Evolutionary conservation across 2,797 vertebrate genomes (phyloP), one percentile per base, ranked within the genome.

Genomic region (Antrozous pallidus): DNA sequence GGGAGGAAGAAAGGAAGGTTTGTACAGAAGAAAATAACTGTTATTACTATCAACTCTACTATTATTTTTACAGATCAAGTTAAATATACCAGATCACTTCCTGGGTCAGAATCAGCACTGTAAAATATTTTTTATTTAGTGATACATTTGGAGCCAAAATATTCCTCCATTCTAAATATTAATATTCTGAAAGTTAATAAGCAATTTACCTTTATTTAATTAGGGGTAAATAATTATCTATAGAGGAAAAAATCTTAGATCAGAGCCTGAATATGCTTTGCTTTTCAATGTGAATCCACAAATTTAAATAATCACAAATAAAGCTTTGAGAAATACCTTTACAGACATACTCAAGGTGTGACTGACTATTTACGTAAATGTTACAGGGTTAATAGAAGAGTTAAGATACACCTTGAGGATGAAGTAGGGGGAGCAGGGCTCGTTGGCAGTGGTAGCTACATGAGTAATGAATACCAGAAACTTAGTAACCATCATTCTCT

Each of bases 291-390:
- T 88, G 49, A 94, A 91, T 58, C 13, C 8, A 42, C 17, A 20
- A 45, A 69, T 94, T 77, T 87, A 51, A 81, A 82, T 61, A 91
- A 63, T 88, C 51, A 77, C 42, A 82, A 75, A 69, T 31, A 87
- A 17, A 69, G 6, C 49, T 91, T 91, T 82, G 36, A 94, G 31
- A 91, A 88, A 63, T 77, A 51, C 24, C 33, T 80, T 82, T 69
- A 70, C 5, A 82, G 42, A 45, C 24, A 26, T 20, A 36, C 16
- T 20, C 10, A 54, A 65, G 54, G 24, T 63, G n/a, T 38, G 26
- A 51, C 51, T 38, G 26, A 51, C 51, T 77, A 20, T 69, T 75
- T 70, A 75, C 38, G n/a, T 67, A 75, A 79, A 65, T 79, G 2
- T 36, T 45, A 61, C 4, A 78, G 18, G 49, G n/a, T 61, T 47